Percentiles rank a stretch among this genome's conserved stretches.
Conservation (phyloP, 2,113 vertebrate species). For the Stictonetta naevosa region DNA sequence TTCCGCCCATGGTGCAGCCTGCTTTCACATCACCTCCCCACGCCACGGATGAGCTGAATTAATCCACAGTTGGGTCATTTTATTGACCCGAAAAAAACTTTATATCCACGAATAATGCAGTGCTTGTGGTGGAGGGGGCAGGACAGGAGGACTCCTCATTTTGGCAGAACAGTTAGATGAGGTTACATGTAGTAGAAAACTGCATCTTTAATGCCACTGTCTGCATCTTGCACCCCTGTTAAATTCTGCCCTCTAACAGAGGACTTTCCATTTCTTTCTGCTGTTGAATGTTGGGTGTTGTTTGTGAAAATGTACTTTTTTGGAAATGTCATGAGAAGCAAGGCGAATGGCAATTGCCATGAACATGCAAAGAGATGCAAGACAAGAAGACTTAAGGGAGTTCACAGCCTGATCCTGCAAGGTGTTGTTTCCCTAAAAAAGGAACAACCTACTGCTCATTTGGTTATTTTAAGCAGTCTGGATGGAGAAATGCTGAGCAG, state of each 20-base stretch:
- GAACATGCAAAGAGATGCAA: accelerated
- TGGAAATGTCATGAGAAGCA: background rate
- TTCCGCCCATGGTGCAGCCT: accelerated
- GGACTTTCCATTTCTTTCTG: background rate
- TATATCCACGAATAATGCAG: background rate
- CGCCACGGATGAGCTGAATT: background rate
- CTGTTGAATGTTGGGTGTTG: background rate
- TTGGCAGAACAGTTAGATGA: background rate
- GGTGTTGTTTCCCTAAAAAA: background rate
- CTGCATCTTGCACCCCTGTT: background rate
- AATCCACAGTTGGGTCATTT: background rate
- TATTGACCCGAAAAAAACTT: background rate
- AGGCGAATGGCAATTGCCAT: background rate
- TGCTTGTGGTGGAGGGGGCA: background rate
- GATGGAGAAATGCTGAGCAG: background rate
- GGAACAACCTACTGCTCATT: background rate
- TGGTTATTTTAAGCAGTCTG: background rate
- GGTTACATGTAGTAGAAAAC: background rate
- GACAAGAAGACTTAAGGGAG: background rate
- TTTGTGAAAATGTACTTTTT: background rate
- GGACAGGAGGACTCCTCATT: background rate
- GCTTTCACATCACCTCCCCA: background rate
- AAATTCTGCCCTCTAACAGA: background rate
- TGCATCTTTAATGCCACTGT: background rate
- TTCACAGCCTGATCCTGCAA: background rate